These are phyloP conservation scores for Mythimna loreyi DNA, from an alignment of 2,888 invertebrate genomes.

Conservation along the genomic window DNA sequence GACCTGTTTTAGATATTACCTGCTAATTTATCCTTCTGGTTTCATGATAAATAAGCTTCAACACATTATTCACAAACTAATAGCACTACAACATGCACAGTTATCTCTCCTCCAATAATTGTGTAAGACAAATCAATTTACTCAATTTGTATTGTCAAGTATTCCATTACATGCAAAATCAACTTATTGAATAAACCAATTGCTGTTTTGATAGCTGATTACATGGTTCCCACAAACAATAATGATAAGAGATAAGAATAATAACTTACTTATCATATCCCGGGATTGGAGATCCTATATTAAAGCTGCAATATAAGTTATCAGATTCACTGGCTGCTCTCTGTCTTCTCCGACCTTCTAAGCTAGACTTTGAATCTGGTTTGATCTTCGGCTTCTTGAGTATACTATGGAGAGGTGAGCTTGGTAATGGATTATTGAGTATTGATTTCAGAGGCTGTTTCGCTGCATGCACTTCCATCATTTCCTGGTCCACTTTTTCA, in stretches of 20 bases:
- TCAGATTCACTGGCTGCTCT: slow-evolving; percentile 89
- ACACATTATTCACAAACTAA: slow-evolving; percentile 34
- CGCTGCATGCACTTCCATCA: slow-evolving; percentile 80
- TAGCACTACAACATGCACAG: slow-evolving; percentile 51
- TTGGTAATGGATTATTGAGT: slow-evolving; percentile 85
- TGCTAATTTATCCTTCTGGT: not conserved
- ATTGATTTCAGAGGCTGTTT: slow-evolving; percentile 88
- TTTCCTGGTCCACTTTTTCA: slow-evolving; percentile 86
- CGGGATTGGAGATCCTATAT: slow-evolving; percentile 77
- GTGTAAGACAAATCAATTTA: slow-evolving; percentile 42
- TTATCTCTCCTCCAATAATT: slow-evolving; percentile 6
- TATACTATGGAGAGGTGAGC: slow-evolving; percentile 83
- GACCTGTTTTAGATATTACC: slow-evolving; percentile 1
- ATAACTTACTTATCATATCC: slow-evolving; percentile 83
- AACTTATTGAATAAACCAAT: slow-evolving; percentile 39
- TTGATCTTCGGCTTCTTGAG: slow-evolving; percentile 86
- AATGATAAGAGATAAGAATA: slow-evolving; percentile 32
- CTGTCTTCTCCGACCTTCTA: slow-evolving; percentile 86
- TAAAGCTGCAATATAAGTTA: slow-evolving; percentile 80
- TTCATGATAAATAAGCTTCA: slow-evolving; percentile 2
- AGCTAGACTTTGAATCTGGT: slow-evolving; percentile 74
- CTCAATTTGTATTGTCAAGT: slow-evolving; percentile 29
- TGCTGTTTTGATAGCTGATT: slow-evolving; percentile 33
- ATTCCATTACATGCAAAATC: slow-evolving; percentile 45
- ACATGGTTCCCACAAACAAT: slow-evolving; percentile 28